Evolutionary conservation across 2,113 vertebrate genomes (phyloP).

Genomic region (Phaethornis superciliosus): DNA sequence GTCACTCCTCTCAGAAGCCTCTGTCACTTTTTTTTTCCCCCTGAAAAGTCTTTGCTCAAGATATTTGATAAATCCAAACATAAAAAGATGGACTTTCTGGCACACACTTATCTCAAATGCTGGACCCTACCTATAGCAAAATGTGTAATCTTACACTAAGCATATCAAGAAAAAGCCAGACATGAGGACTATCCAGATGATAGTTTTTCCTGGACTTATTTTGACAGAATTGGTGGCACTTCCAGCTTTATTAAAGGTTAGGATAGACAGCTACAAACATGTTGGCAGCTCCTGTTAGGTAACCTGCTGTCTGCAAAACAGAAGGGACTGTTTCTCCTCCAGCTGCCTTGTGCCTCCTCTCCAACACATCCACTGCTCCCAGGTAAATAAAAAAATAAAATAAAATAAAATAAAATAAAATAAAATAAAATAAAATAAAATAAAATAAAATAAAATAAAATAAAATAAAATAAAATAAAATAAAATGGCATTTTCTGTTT

Average conservation of each 20-base stretch:
- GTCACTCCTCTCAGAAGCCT: not conserved
- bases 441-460: too few species aligned
- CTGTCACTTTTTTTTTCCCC: not conserved
- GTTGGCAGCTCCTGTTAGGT: not conserved
- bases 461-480: too few species aligned
- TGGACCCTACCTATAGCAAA: not conserved
- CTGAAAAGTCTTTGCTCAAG: not conserved
- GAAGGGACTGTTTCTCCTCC: not conserved
- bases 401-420: too few species aligned
- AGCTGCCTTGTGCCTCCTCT: not conserved
- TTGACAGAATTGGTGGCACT: not conserved
- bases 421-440: too few species aligned
- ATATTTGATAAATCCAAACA: not conserved
- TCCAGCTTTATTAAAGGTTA: not conserved
- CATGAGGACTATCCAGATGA: not conserved
- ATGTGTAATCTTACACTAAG: not conserved
- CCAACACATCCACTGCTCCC: not conserved
- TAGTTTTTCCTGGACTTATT: not conserved
- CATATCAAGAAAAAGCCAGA: not conserved
- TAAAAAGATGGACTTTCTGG: not conserved
- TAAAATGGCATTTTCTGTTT: not conserved
- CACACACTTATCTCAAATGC: not conserved
- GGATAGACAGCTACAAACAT: not conserved
- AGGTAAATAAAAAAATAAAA: too few species aligned
- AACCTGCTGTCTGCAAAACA: not conserved